Conservation (phyloP, 2,797 vertebrate species). For the Eleutherodactylus coqui region DNA sequence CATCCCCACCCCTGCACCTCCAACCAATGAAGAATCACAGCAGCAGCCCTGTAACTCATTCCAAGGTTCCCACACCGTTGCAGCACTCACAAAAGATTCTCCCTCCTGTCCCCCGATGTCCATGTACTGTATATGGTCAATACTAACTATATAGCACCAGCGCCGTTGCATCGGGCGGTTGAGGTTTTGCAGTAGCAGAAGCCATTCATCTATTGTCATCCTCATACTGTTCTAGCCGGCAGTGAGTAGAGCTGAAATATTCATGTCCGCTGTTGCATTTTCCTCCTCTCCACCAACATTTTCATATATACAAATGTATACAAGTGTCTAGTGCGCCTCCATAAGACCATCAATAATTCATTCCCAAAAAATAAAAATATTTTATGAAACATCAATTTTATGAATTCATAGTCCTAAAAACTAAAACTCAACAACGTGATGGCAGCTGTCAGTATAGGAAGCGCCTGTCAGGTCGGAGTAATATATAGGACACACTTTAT, state of each 20-base stretch:
- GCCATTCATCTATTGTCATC: not conserved
- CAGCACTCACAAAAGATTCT: no score
- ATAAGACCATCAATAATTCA: not conserved
- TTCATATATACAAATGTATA: no score
- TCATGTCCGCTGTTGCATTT: not conserved
- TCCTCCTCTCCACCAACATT: not conserved
- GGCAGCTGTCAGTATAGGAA: not conserved
- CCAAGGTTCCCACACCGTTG: no score
- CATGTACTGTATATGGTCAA: no score
- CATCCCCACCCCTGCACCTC: no score
- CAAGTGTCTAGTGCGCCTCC: not conserved
- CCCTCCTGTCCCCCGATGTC: no score
- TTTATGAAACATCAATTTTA: constrained; percentile 21
- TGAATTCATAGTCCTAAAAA: not conserved
- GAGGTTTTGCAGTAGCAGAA: not conserved
- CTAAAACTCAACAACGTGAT: not conserved
- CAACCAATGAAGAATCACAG: no score
- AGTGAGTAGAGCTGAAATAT: not conserved
- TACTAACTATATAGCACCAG: no score
- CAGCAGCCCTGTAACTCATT: no score
- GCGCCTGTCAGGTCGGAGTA: not conserved
- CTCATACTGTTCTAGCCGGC: not conserved
- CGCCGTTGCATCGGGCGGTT: no score
- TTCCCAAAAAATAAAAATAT: not conserved
- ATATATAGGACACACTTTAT: not conserved